Evolutionary conservation across 2,888 invertebrate genomes (phyloP), one percentile per base, ranked within the genome.

Genomic region (Bursaphelenchus okinawaensis): DNA sequence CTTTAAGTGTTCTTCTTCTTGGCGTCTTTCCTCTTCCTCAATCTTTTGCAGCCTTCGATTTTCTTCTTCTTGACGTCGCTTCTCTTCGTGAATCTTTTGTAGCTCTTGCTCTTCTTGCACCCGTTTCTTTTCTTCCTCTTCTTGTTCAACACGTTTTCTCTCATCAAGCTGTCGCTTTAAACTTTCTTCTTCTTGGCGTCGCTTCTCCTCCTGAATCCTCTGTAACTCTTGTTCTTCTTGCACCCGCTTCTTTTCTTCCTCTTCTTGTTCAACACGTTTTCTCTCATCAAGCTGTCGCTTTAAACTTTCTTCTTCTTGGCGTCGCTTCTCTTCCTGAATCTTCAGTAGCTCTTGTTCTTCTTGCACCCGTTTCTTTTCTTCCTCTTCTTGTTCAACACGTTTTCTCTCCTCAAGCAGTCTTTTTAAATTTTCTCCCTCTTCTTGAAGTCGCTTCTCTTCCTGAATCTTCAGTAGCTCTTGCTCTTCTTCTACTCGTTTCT

Each of bases 181-280:
- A n/a, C n/a, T n/a, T n/a, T n/a, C n/a, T 40, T 40, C 40, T n/a
- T 1, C 40, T 7, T 20, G 7, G 23, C 20, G 3, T 55, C 56
- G 20, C 56, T 26, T 56, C 9, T 56, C 50, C 4, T 24, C n/a
- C 26, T 22, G 12, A 9, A 52, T 7, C 24, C 52, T 52, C 12
- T 23, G 20, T 56, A 9, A 20, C 56, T 19, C 24, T 24, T 19
- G n/a, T 56, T 55, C 28, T 23, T 28, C 40, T 55, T 55, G n/a
- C n/a, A n/a, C 9, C 28, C 56, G 56, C 24, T 55, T 55, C 28
- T 54, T 55, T 31, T 55, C 55, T n/a, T 16, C 31, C 12, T 20
- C n/a, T 55, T 55, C 31, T 55, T 55, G n/a, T 29, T 23, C 20
- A 20, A 29, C 22, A 16, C 28, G 1, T 26, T n/a, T 54, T 54